phyloP scores from a whole-genome alignment of 2,888 invertebrate genomes.

The Lottia scabra region DNA sequence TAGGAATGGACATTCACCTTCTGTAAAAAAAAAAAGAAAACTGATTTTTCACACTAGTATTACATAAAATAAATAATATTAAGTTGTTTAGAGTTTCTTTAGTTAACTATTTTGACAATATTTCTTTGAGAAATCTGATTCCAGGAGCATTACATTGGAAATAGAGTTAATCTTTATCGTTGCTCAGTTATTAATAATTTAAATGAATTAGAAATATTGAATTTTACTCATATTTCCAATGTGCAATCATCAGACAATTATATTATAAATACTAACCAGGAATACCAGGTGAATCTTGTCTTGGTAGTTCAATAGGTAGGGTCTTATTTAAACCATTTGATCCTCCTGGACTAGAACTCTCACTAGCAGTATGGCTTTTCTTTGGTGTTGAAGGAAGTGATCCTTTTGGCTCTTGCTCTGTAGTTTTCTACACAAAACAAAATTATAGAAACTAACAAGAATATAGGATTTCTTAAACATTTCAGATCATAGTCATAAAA shows the following conservation, averaged over 20 bases:
- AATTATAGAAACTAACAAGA: background rate
- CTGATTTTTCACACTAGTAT: no score
- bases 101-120: no score
- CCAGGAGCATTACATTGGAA: no score
- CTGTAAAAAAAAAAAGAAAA: constrained; percentile 39
- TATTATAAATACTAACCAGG: no score
- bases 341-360: background rate
- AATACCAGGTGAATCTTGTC: background rate
- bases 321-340: background rate
- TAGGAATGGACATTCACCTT: constrained; percentile 51
- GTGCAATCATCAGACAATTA: no score
- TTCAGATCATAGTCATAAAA: background rate
- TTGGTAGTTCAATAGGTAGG: background rate
- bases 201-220: no score
- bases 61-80: no score
- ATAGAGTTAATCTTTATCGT: no score
- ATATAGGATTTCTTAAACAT: background rate
- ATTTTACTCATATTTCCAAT: no score
- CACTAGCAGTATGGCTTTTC: background rate
- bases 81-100: no score
- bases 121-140: no score
- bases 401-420: background rate
- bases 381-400: background rate
- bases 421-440: background rate
- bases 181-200: no score